Evolutionary conservation across 2,888 invertebrate species (phyloP).

Genomic region (Pachydiplax longipennis): DNA sequence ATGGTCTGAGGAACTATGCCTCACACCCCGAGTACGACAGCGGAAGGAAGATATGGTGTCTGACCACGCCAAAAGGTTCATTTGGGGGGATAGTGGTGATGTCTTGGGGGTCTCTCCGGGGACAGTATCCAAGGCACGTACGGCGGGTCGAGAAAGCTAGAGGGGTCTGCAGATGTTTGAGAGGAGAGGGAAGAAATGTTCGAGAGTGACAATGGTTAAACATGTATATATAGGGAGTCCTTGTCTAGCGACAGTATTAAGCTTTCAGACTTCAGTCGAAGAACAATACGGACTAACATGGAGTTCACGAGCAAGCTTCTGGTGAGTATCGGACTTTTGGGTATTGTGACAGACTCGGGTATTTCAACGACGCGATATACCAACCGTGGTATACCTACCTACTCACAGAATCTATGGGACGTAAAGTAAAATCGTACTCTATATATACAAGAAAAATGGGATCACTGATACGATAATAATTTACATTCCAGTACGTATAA

Average conservation of each 20-base stretch:
- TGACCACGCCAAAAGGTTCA: neutral
- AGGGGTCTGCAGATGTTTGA: neutral
- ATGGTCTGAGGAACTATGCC: neutral
- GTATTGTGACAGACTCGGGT: neutral
- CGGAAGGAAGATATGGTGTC: neutral
- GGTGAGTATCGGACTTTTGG: conserved; percentile 21
- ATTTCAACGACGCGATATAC: neutral
- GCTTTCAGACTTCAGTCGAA: neutral
- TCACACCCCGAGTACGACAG: neutral
- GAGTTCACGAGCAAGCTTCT: neutral
- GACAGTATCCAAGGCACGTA: conserved; percentile 27
- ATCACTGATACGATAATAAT: no score
- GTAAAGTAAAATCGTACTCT: no score
- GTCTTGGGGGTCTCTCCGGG: neutral
- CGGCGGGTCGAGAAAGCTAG: neutral
- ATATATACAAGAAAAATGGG: no score
- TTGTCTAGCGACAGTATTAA: neutral
- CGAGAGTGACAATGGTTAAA: neutral
- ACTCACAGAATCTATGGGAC: no score
- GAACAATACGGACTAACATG: neutral
- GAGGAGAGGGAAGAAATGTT: neutral
- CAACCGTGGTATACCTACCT: no score
- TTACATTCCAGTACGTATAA: no score
- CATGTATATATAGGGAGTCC: conserved; percentile 9
- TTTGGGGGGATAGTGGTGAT: neutral